These are phyloP conservation scores for Labroides dimidiatus DNA, from an alignment of 2,797 vertebrate genomes.

Conservation along the genomic window DNA sequence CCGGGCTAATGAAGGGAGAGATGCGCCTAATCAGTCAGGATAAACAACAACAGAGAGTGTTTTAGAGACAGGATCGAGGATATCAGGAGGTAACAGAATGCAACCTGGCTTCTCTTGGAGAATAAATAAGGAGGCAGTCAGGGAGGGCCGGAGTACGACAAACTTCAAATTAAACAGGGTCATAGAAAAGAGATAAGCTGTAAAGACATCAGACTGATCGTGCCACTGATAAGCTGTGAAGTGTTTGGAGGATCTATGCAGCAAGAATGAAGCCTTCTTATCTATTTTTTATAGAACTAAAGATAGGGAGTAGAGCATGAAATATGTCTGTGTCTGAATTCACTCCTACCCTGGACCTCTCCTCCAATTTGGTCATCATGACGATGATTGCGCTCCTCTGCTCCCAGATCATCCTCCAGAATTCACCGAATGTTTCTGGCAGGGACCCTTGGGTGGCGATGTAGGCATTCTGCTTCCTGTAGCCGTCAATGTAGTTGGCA, in stretches of 20 bases:
- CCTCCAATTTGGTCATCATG: conserved; percentile 99
- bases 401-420: conserved; percentile 99
- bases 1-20: conserved; percentile 29
- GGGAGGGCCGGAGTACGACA: conserved; percentile 10
- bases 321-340: background rate
- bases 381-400: conserved; percentile 96
- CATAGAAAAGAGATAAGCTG: background rate
- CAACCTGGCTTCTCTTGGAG: conserved; percentile 6
- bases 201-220: background rate
- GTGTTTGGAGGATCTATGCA: background rate
- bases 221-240: background rate
- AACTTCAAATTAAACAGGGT: conserved; percentile 14
- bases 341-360: conserved; percentile 93
- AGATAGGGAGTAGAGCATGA: background rate
- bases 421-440: conserved; percentile 97
- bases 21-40: conserved; percentile 48
- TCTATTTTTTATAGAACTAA: background rate
- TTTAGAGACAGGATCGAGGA: conserved; percentile 52
- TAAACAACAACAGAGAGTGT: conserved; percentile 55
- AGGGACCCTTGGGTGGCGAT: conserved; percentile 97
- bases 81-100: conserved; percentile 15
- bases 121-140: conserved; percentile 32
- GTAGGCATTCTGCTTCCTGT: conserved; percentile 98
- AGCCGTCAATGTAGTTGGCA: conserved; percentile 98
- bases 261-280: background rate